Percentiles rank a stretch among this genome's conserved stretches.
Conservation (phyloP, 2,888 invertebrate species). For the Stratiomys singularior region DNA sequence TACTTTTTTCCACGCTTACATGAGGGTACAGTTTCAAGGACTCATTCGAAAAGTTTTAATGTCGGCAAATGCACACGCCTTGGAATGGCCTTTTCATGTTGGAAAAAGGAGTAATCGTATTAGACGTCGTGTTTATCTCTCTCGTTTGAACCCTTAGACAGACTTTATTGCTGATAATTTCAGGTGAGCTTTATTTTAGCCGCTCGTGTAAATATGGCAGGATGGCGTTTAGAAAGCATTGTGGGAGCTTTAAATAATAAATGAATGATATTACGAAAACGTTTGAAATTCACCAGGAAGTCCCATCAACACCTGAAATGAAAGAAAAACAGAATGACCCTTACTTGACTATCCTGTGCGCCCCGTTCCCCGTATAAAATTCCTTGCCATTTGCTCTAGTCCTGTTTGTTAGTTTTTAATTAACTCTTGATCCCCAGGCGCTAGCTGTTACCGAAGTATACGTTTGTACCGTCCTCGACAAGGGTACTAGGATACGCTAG, state of each 20-base stretch:
- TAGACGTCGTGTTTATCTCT: no score
- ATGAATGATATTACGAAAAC: slow-evolving; percentile 45
- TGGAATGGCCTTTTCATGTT: no score
- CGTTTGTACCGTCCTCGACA: neutral
- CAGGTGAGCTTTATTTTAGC: no score
- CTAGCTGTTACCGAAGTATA: neutral
- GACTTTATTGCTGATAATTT: no score
- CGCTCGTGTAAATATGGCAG: no score
- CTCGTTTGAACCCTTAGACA: no score
- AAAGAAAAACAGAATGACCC: slow-evolving; percentile 47
- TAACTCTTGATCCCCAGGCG: slow-evolving; percentile 61
- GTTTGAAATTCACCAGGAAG: slow-evolving; percentile 31
- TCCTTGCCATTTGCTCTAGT: neutral
- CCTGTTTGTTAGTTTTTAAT: slow-evolving; percentile 66
- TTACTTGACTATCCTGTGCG: neutral
- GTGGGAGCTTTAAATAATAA: slow-evolving; percentile 32
- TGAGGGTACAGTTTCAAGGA: no score
- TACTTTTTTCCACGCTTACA: no score
- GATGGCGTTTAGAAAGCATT: neutral
- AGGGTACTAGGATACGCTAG: neutral
- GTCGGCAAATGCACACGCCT: no score
- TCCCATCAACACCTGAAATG: slow-evolving; percentile 48
- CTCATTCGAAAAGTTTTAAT: no score
- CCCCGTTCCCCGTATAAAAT: neutral
- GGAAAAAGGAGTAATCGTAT: no score